A percentile compares a stretch with the other conserved stretches of the same genome.
phyloP scores from a whole-genome alignment of 1,140 invertebrate species.

The Drosophila tropicalis region DNA sequence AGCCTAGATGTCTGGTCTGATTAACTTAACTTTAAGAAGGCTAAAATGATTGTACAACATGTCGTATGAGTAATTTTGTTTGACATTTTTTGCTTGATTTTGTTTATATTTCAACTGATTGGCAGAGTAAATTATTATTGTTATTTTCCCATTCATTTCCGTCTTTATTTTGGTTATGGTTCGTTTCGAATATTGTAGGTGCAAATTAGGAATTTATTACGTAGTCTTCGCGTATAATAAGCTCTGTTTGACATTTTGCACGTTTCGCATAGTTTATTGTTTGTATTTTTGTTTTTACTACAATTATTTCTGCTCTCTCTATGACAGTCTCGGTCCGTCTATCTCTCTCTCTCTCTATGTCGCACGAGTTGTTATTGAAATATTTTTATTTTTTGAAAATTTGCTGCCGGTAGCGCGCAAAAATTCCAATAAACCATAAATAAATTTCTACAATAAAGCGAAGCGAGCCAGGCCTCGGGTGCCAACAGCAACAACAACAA shows the following conservation, averaged over 20 bases:
- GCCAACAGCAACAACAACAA: conserved; percentile 39
- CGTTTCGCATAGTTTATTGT: conserved; percentile 46
- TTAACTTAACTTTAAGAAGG: no score
- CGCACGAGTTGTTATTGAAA: conserved; percentile 65
- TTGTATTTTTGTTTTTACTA: conserved; percentile 19
- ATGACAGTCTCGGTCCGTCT: conserved; percentile 13
- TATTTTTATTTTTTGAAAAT: conserved; percentile 49
- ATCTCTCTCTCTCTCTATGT: conserved; percentile 30
- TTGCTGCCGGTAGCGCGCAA: conserved; percentile 76
- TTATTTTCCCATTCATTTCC: no score
- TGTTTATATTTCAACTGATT: no score
- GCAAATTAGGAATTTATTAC: conserved; percentile 11
- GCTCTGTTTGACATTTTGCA: conserved; percentile 58
- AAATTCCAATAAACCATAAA: conserved; percentile 81
- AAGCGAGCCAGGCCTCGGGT: conserved; percentile 76
- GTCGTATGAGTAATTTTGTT: no score
- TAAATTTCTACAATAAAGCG: conserved; percentile 77
- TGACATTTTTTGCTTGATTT: no score
- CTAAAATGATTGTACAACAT: no score
- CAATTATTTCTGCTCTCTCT: conserved; percentile 53
- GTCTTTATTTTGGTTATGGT: no score
- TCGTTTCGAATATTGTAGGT: neutral
- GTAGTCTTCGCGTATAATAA: conserved; percentile 11
- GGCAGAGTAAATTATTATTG: no score
- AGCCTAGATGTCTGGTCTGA: no score